Evolutionary conservation across 2,113 vertebrate genomes (phyloP), one percentile per base, ranked within the genome.

Genomic region (Ifrita kowaldi): DNA sequence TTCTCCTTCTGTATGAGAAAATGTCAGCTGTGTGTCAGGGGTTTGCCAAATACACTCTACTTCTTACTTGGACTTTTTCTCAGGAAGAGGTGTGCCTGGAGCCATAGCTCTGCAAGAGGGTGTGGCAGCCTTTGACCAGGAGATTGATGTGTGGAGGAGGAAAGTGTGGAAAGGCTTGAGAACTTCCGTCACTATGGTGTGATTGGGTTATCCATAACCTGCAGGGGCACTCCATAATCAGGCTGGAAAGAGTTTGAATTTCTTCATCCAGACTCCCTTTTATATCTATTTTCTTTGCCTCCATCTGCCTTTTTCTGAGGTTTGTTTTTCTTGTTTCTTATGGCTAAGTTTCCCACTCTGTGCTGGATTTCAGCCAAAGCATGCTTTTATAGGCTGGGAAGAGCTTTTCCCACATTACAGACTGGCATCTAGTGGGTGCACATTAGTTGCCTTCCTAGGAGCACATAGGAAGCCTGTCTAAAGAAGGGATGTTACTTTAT

Each of bases 281-380:
- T 91, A 83, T 85, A 91, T 55, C 78, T 94, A 24, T 88, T 91
- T 96, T 83, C 70, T 95, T 97, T 94, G 78, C 87, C 82, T 94
- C 91, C 67, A 83, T 62, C 46, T 4, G 4, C 59, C 35, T 87
- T 96, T 90, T 93, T 91, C 67, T 70, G 50, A 50, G 65, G 42
- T 83, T 90, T 87, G 27, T 96, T 96, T 95, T 95, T 88, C 78
- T 87, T 90, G 24, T 91, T 95, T 93, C 87, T 84, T 89, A 91
- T 39, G 37, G 28, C 78, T 96, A 49, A 47, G 28, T 90, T 93
- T 96, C 71, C 50, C 71, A 91, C 71, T 90, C 63, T 46, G 23
- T 65, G n/a, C 28, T 97, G 89, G 89, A 89, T 79, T 94, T 95
- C 57, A 93, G 74, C 78, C 93, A 95, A 84, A 73, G 26, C 9